These are phyloP conservation scores for Aphodius sticticus DNA, from an alignment of 2,888 invertebrate species.

Conservation along the genomic window DNA sequence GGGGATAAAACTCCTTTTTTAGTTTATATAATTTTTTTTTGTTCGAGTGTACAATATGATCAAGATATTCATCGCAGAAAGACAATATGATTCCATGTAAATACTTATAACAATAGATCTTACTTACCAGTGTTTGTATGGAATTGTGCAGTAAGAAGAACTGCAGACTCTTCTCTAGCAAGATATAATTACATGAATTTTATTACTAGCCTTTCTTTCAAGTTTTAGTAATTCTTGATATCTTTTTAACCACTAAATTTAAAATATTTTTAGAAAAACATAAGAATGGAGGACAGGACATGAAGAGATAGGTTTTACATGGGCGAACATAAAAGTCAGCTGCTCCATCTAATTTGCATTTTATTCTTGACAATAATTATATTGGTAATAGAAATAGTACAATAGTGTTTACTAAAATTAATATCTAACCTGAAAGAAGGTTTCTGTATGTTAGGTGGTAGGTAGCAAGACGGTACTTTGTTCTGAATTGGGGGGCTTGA, in stretches of 20 bases:
- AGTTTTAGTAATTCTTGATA: background rate
- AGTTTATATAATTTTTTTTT: too few species aligned
- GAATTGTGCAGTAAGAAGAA: too few species aligned
- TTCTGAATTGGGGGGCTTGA: conserved; percentile 22
- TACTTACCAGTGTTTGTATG: background rate
- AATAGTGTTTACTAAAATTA: background rate
- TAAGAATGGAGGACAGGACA: background rate
- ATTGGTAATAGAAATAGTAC: background rate
- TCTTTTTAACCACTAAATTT: background rate
- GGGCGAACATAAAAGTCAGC: background rate
- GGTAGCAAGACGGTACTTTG: conserved; percentile 24
- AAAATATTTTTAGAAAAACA: background rate
- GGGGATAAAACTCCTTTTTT: too few species aligned
- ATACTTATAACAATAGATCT: background rate
- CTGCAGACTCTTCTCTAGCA: background rate
- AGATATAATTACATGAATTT: background rate
- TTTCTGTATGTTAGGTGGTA: conserved; percentile 16
- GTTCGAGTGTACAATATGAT: too few species aligned
- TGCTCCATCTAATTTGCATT: background rate
- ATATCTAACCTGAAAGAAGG: conserved; percentile 23
- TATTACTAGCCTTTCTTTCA: background rate
- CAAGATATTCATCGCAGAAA: too few species aligned
- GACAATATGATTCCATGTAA: too few species aligned
- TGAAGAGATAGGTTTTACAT: background rate
- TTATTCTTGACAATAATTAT: background rate